A percentile compares a stretch with the other conserved stretches of the same genome.
These are phyloP conservation scores for Heliconius ethilla DNA, from an alignment of 2,888 invertebrate species.

Conservation along the genomic window DNA sequence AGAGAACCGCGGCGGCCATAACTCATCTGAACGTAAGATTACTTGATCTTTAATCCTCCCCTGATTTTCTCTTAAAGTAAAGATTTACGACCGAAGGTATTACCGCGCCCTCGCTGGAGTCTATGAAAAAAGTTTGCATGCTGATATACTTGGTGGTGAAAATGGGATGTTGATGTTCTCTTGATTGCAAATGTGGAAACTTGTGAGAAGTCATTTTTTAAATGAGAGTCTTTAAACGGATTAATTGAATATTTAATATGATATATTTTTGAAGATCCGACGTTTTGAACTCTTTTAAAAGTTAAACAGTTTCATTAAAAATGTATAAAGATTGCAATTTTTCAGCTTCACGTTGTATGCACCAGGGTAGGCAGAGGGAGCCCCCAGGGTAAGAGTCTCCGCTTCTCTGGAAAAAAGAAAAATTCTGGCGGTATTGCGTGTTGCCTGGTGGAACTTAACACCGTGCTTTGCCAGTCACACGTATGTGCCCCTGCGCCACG, in stretches of 20 bases:
- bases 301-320: neutral
- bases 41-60: slow-evolving; percentile 89
- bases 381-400: too few species aligned
- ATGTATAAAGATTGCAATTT: neutral
- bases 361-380: too few species aligned
- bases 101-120: slow-evolving; percentile 83
- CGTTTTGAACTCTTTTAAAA: neutral
- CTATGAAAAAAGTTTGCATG: slow-evolving; percentile 76
- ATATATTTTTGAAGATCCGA: neutral
- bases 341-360: too few species aligned
- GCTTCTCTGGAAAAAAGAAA: too few species aligned
- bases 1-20: slow-evolving; percentile 82
- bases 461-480: too few species aligned
- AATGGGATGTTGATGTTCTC: slow-evolving; percentile 36
- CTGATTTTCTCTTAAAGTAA: slow-evolving; percentile 85
- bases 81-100: slow-evolving; percentile 87
- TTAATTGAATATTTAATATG: neutral
- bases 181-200: neutral
- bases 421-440: too few species aligned
- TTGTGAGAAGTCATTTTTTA: neutral
- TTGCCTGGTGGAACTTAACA: too few species aligned
- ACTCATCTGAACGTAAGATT: slow-evolving; percentile 87
- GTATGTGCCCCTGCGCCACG: too few species aligned
- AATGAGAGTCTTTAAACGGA: neutral
- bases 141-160: slow-evolving; percentile 46